These are phyloP conservation scores for Heterochromis multidens DNA, from an alignment of 2,113 vertebrate species.

Conservation along the genomic window DNA sequence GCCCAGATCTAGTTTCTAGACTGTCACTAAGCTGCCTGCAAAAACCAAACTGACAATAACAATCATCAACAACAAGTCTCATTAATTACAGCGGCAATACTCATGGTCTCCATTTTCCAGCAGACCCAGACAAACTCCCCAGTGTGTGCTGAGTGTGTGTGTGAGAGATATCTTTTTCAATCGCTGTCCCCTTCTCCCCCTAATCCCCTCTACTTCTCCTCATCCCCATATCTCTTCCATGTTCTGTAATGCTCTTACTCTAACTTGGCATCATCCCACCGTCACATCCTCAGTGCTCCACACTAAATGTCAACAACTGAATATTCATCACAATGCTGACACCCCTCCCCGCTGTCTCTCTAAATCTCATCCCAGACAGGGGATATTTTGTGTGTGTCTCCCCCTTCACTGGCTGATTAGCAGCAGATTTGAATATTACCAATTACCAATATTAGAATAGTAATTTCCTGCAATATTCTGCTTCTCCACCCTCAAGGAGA, in stretches of 20 bases:
- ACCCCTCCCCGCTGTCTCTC: conserved; percentile 35
- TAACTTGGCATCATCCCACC: conserved; percentile 58
- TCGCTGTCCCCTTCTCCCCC: conserved; percentile 10
- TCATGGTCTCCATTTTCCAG: conserved; percentile 40
- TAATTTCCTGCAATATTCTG: conserved; percentile 41
- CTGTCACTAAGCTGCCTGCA: conserved; percentile 45
- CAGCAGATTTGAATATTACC: conserved; percentile 61
- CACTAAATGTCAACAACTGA: conserved; percentile 73
- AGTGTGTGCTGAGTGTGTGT: conserved; percentile 21
- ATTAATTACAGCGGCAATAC: conserved; percentile 56
- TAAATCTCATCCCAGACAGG: conserved; percentile 51
- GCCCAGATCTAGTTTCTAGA: conserved; percentile 59
- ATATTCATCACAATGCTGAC: conserved; percentile 68
- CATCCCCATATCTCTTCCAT: conserved; percentile 35
- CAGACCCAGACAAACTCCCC: conserved; percentile 16
- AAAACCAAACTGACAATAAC: conserved; percentile 59
- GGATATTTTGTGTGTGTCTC: background rate
- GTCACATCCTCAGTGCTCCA: conserved; percentile 41
- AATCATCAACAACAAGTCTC: conserved; percentile 58
- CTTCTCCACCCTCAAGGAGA: conserved; percentile 29
- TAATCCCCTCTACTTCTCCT: conserved; percentile 37
- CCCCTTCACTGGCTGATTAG: conserved; percentile 54
- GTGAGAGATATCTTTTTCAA: conserved; percentile 24
- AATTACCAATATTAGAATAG: conserved; percentile 57
- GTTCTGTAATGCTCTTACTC: conserved; percentile 62